Evolutionary conservation across 2,797 vertebrate species (phyloP), one percentile per base, ranked within the genome.

Genomic region (Thripadectes ignobilis): DNA sequence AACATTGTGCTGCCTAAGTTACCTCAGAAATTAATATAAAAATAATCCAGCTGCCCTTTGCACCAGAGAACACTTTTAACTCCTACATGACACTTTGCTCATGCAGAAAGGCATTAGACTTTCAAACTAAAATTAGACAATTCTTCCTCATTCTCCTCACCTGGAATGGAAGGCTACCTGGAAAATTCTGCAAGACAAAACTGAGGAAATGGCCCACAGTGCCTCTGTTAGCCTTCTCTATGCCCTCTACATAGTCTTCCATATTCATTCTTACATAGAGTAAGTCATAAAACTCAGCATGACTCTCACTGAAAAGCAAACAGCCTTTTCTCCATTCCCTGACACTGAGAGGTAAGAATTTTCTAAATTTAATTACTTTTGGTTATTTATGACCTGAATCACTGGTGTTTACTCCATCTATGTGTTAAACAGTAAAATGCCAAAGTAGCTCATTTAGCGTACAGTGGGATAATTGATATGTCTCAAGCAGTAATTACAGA

Each of bases 41-140:
- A 90, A 75, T 74, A 95, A 92, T 75, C 76, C 90, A 90, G 27
- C 62, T 95, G 71, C 59, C 80, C 83, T 95, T 78, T 79, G 88
- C 45, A n/a, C 36, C 48, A 62, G 43, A 84, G 26, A 36, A 55
- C 11, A n/a, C 61, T 59, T 93, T 84, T 85, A 92, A 72, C 57
- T 93, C 62, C 68, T 84, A 51, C 52, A 43, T 68, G 78, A 85
- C 4, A 7, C 52, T 92, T 41, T 46, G 61, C 46, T 86, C 18
- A 1, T 1, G 2, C 43, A 81, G 78, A 54, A 72, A 2, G 6
- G 27, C 36, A 55, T 38, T 45, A 69, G 55, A 84, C 30, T 22
- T 68, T 34, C 75, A 66, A 54, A 80, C 10, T 83, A 85, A 43
- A 34, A 82, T 23, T 30, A 58, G 58, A 72, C 43, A 65, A 46